Conservation (phyloP, 2,797 vertebrate genomes). For the Buceros bicornis region DNA sequence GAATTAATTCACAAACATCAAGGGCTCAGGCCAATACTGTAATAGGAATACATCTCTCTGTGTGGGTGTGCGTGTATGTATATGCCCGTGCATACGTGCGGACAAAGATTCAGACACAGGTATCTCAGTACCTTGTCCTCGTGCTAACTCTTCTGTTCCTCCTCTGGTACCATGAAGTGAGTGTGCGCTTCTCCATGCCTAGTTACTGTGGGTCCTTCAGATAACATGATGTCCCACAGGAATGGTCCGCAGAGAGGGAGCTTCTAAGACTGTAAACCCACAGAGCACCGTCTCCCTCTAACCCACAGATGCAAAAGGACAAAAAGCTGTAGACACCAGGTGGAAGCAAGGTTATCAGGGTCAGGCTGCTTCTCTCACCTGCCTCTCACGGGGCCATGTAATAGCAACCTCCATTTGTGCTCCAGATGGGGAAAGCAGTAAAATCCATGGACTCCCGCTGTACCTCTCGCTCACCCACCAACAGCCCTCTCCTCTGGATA, state of each 20-base stretch:
- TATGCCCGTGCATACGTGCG: no score
- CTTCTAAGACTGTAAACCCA: not conserved
- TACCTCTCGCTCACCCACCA: not conserved
- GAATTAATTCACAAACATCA: not conserved
- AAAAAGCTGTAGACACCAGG: not conserved
- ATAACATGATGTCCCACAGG: not conserved
- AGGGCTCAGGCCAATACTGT: not conserved
- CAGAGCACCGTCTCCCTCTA: not conserved
- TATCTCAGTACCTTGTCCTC: not conserved
- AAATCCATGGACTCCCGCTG: not conserved
- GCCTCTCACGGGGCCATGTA: not conserved
- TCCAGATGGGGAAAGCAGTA: not conserved
- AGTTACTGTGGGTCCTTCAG: not conserved
- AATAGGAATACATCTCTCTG: not conserved
- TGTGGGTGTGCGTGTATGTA: not conserved
- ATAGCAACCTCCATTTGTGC: not conserved
- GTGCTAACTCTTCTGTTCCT: not conserved
- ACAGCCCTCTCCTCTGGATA: not conserved
- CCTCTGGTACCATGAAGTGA: not conserved
- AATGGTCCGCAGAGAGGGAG: not conserved
- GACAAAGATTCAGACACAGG: rapidly evolving
- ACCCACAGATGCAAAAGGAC: not conserved
- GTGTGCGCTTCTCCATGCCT: not conserved
- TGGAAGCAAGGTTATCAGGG: not conserved
- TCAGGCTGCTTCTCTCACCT: not conserved